Percentiles rank a stretch among this genome's conserved stretches.
Evolutionary conservation across 2,797 vertebrate species (phyloP).

Genomic region (Eulemur rubriventer): DNA sequence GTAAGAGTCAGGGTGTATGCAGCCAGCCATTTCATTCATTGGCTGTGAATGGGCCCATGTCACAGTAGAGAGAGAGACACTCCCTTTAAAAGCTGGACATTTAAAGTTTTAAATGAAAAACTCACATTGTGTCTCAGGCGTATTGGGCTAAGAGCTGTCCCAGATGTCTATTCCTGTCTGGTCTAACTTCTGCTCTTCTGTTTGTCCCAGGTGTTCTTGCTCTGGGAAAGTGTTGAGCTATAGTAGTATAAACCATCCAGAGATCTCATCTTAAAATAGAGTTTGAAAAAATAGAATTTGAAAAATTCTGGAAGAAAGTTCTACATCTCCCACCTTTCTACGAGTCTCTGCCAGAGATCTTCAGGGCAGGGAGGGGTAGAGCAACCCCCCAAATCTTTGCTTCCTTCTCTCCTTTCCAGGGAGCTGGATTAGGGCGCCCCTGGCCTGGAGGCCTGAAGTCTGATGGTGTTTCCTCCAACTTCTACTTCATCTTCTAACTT

Average conservation of each 20-base stretch:
- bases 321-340: neutral
- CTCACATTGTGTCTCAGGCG: neutral
- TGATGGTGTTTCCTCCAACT: neutral
- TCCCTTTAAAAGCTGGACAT: neutral
- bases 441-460: neutral
- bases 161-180: neutral
- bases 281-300: neutral
- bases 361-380: neutral
- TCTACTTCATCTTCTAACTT: neutral
- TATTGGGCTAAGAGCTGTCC: neutral
- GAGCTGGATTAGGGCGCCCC: neutral
- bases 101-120: conserved; percentile 14
- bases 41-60: neutral
- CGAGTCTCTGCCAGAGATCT: neutral
- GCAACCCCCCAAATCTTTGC: neutral
- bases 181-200: neutral
- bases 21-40: neutral
- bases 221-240: neutral
- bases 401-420: neutral
- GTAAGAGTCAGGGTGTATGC: neutral
- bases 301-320: neutral
- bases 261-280: neutral
- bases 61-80: neutral
- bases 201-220: neutral
- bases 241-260: neutral